Percentiles rank a stretch among this genome's conserved stretches.
phyloP scores from a whole-genome alignment of 2,888 invertebrate genomes.

The Anorthoa munda region DNA sequence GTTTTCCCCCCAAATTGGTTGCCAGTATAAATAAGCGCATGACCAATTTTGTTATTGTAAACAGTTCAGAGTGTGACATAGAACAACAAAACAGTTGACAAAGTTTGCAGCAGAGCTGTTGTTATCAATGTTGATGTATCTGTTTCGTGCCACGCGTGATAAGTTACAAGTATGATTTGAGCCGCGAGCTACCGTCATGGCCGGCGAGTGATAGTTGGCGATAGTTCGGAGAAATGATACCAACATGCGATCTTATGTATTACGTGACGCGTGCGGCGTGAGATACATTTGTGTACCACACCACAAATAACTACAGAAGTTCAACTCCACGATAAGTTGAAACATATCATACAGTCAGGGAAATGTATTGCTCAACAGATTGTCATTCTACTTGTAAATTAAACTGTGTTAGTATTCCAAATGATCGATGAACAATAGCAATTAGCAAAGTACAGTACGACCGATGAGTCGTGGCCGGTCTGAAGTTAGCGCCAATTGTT shows the following conservation, averaged over 20 bases:
- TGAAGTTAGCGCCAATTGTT: too few species aligned
- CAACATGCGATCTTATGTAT: background rate
- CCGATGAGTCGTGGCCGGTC: background rate
- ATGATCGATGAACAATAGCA: background rate
- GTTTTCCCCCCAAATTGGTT: background rate
- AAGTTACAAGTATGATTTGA: background rate
- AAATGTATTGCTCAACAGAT: background rate
- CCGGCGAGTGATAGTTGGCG: background rate
- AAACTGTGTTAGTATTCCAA: background rate
- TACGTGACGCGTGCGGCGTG: background rate
- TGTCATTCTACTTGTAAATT: background rate
- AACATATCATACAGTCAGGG: background rate
- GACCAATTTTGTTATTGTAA: conserved; percentile 30
- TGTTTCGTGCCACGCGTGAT: background rate
- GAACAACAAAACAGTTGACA: conserved; percentile 15
- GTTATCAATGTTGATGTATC: conserved; percentile 1
- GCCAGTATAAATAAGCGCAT: conserved; percentile 17
- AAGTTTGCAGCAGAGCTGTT: background rate
- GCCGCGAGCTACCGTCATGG: background rate
- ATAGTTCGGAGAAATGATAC: background rate
- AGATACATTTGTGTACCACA: too few species aligned
- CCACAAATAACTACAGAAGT: conserved; percentile 14
- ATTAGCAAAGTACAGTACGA: background rate
- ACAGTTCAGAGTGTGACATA: conserved; percentile 3
- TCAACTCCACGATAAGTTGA: background rate